A percentile compares a stretch with the other conserved stretches of the same genome.
Conservation (phyloP, 2,797 vertebrate species). For the Brachyalestes nurse region DNA sequence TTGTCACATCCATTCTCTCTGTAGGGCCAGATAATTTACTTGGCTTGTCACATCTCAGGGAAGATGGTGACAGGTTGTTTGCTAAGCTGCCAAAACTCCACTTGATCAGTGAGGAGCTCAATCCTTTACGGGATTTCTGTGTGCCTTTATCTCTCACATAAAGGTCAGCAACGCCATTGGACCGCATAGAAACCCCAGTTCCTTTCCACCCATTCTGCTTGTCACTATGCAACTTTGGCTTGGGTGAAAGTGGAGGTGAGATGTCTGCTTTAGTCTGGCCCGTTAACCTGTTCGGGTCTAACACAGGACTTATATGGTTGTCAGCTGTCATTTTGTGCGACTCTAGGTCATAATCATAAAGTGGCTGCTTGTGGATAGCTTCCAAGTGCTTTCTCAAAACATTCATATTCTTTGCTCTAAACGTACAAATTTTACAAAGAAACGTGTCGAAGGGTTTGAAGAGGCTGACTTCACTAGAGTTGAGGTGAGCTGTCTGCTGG, state of each 20-base stretch:
- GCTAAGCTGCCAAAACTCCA: slow-evolving; percentile 77
- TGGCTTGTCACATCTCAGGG: slow-evolving; percentile 84
- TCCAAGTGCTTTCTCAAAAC: slow-evolving; percentile 82
- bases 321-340: slow-evolving; percentile 31
- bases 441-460: slow-evolving; percentile 72
- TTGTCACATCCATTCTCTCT: slow-evolving; percentile 82
- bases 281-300: slow-evolving; percentile 38
- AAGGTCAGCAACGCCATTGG: slow-evolving; percentile 76
- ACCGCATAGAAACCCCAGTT: slow-evolving; percentile 65
- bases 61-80: slow-evolving; percentile 75
- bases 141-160: slow-evolving; percentile 78
- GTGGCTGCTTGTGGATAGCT: slow-evolving; percentile 73
- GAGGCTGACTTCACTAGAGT: slow-evolving; percentile 67
- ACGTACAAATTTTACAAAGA: slow-evolving; percentile 80
- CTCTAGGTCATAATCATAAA: slow-evolving; percentile 50
- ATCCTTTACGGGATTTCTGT: slow-evolving; percentile 82
- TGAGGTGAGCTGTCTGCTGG: slow-evolving; percentile 77
- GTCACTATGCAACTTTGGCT: slow-evolving; percentile 57
- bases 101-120: slow-evolving; percentile 76
- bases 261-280: slow-evolving; percentile 38
- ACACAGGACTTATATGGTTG: slow-evolving; percentile 33
- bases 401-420: slow-evolving; percentile 78
- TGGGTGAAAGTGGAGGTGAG: slow-evolving; percentile 48
- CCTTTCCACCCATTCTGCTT: slow-evolving; percentile 51
- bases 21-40: slow-evolving; percentile 80